Percentiles rank a stretch among this genome's conserved stretches.
These are phyloP conservation scores for Barnardius zonarius DNA, from an alignment of 2,113 vertebrate species.

Conservation along the genomic window DNA sequence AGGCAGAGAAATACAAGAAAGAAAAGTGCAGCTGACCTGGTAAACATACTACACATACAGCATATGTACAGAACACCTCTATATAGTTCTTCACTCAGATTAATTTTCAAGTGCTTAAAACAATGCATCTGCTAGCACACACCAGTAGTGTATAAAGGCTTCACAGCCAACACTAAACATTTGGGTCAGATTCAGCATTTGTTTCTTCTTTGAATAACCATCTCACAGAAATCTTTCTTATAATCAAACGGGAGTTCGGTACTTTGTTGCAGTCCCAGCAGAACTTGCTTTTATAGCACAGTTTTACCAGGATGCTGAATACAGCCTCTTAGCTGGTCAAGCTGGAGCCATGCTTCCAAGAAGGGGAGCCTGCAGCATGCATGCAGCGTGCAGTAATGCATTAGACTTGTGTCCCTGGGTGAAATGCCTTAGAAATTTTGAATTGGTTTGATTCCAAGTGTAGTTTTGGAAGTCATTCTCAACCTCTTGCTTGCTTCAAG, in stretches of 20 bases:
- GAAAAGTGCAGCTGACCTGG: background rate
- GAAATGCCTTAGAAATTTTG: conserved; percentile 31
- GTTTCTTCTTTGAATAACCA: background rate
- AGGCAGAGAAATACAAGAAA: background rate
- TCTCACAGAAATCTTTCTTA: background rate
- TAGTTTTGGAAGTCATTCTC: background rate
- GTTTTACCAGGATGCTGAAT: conserved; percentile 23
- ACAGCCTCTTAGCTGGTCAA: conserved; percentile 13
- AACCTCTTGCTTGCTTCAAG: background rate
- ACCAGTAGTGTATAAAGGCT: background rate
- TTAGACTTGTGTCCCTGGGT: conserved; percentile 28
- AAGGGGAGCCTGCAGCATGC: conserved; percentile 38
- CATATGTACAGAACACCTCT: background rate
- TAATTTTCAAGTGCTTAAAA: background rate
- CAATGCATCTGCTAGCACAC: background rate
- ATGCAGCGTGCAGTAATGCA: conserved; percentile 43
- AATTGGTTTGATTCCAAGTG: background rate
- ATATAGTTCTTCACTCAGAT: background rate
- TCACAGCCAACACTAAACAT: background rate
- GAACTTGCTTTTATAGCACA: conserved; percentile 35
- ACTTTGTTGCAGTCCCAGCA: conserved; percentile 7
- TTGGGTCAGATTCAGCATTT: background rate
- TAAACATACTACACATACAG: background rate
- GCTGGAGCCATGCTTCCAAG: conserved; percentile 46
- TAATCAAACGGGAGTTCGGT: background rate